These are phyloP conservation scores for Osmerus mordax DNA, from an alignment of 2,113 vertebrate species.

Conservation along the genomic window DNA sequence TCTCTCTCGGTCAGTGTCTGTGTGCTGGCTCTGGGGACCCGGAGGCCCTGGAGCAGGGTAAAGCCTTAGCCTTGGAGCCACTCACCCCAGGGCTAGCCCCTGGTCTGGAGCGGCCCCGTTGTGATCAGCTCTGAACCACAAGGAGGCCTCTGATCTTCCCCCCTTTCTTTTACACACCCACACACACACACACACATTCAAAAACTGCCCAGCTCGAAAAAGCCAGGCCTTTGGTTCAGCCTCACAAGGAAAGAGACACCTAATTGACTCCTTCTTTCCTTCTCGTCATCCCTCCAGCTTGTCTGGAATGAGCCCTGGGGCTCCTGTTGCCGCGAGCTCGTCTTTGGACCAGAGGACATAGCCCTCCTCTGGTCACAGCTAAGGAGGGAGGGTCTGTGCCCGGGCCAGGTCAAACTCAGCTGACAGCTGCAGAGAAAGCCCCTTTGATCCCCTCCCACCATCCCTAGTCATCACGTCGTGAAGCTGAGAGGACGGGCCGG, in stretches of 20 bases:
- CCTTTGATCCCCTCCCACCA: constrained; percentile 65
- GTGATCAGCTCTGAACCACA: constrained; percentile 40
- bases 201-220: constrained; percentile 32
- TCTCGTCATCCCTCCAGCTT: constrained; percentile 49
- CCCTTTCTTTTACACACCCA: constrained; percentile 13
- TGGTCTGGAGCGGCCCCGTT: constrained; percentile 36
- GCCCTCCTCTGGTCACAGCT: constrained; percentile 63
- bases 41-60: constrained; percentile 35
- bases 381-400: constrained; percentile 57
- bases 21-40: constrained; percentile 28
- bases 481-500: constrained; percentile 62
- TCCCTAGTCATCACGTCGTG: constrained; percentile 19
- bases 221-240: constrained; percentile 45
- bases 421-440: constrained; percentile 58
- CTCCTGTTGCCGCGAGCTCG: constrained; percentile 58
- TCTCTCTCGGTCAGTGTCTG: neutral
- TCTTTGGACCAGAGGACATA: constrained; percentile 64
- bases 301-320: constrained; percentile 63
- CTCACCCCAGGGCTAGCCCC: constrained; percentile 44
- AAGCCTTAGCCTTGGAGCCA: constrained; percentile 16
- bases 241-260: constrained; percentile 59
- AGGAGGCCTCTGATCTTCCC: constrained; percentile 12
- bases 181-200: constrained; percentile 13
- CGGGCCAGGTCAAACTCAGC: constrained; percentile 61
- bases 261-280: constrained; percentile 61